These are phyloP conservation scores for Eurois occulta DNA, from an alignment of 2,888 invertebrate species.

Conservation along the genomic window DNA sequence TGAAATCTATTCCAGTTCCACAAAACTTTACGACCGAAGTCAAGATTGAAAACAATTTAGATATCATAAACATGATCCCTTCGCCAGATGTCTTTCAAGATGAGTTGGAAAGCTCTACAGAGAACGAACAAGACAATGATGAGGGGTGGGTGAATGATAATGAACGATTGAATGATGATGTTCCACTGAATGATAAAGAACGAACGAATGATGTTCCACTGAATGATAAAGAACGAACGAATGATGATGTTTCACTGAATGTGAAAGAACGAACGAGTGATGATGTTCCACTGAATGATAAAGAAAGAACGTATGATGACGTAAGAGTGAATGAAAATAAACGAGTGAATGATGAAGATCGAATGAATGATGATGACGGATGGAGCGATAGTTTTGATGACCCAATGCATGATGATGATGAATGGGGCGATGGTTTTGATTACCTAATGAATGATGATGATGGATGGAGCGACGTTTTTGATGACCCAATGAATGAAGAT, in stretches of 20 bases:
- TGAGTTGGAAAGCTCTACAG: background rate
- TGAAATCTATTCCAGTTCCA: background rate
- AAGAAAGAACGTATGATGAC: background rate
- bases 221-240: background rate
- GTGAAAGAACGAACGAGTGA: background rate
- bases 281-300: background rate
- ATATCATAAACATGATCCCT: background rate
- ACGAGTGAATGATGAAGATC: background rate
- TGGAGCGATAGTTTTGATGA: background rate
- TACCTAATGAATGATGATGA: background rate
- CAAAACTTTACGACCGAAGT: slow-evolving; percentile 8
- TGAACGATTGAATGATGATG: background rate
- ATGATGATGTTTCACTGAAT: background rate
- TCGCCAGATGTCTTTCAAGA: background rate
- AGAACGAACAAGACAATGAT: background rate
- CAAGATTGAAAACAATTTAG: slow-evolving; percentile 21
- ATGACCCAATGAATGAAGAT: background rate
- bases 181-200: background rate
- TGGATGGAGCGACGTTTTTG: background rate
- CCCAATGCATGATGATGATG: slow-evolving; percentile 1
- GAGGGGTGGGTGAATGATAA: background rate
- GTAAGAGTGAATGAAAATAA: background rate
- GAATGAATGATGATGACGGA: background rate
- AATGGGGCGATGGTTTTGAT: background rate
- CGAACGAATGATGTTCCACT: background rate